phyloP scores from a whole-genome alignment of 2,888 invertebrate species.

The Limnephilus lunatus region DNA sequence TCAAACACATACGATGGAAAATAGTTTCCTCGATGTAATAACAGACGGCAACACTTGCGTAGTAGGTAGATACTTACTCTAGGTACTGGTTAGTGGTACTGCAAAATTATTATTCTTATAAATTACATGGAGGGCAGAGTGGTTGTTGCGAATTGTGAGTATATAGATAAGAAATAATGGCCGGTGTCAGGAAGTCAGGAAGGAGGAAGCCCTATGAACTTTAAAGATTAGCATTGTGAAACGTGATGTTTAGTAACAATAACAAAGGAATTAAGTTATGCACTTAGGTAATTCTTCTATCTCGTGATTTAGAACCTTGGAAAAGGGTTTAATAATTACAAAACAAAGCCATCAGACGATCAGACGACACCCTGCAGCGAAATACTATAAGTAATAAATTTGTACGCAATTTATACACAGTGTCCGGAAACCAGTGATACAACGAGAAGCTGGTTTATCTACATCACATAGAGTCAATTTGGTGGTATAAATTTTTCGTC shows the following conservation, averaged over 20 bases:
- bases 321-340: background rate
- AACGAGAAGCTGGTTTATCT: too few species aligned
- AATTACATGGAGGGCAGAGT: background rate
- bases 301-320: background rate
- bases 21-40: background rate
- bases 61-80: background rate
- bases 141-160: background rate
- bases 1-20: background rate
- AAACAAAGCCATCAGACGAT: background rate
- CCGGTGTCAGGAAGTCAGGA: background rate
- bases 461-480: too few species aligned
- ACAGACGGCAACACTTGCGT: background rate
- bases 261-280: background rate
- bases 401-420: too few species aligned
- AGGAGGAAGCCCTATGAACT: background rate
- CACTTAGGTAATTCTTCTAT: background rate
- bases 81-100: background rate
- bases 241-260: background rate
- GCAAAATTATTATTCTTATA: background rate
- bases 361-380: background rate
- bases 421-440: too few species aligned
- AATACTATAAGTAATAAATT: background rate
- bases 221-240: background rate
- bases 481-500: too few species aligned
- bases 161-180: background rate